phyloP scores from a whole-genome alignment of 2,888 invertebrate genomes.

The Cryptocephalus primarius region DNA sequence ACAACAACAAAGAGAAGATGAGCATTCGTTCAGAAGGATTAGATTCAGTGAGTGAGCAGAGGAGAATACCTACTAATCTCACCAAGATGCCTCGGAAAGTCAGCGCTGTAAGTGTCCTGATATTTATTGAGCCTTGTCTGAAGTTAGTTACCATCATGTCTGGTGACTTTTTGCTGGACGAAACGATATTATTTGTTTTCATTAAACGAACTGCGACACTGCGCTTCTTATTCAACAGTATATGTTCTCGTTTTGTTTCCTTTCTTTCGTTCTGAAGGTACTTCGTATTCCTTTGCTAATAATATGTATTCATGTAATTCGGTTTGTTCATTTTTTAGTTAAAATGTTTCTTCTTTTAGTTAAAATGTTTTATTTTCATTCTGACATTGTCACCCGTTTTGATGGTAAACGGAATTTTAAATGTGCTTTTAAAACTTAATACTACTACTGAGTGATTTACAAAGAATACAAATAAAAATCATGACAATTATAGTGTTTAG shows the following conservation, averaged over 20 bases:
- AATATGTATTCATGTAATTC: no score
- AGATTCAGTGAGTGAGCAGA: conserved; percentile 82
- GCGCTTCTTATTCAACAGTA: no score
- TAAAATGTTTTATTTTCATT: no score
- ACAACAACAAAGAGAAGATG: conserved; percentile 85
- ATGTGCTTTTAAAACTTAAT: conserved; percentile 14
- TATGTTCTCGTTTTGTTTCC: no score
- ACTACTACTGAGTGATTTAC: conserved; percentile 3
- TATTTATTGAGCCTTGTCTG: conserved; percentile 25
- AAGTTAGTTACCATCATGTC: conserved; percentile 16
- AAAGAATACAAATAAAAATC: conserved; percentile 31
- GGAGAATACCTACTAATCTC: conserved; percentile 46
- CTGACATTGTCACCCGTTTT: conserved; percentile 8
- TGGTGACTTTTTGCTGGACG: conserved; percentile 4
- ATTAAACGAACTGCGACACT: no score
- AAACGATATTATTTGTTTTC: no score
- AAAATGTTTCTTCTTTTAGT: no score
- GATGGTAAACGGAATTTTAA: conserved; percentile 13
- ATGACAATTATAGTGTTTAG: conserved; percentile 40
- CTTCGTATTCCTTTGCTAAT: no score
- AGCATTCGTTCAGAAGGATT: conserved; percentile 75
- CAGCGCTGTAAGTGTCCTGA: conserved; percentile 73
- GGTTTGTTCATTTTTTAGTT: no score
- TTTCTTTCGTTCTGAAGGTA: no score
- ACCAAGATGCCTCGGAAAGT: conserved; percentile 71